Evolutionary conservation across 2,888 invertebrate genomes (phyloP).

Genomic region (Andrena marginata): DNA sequence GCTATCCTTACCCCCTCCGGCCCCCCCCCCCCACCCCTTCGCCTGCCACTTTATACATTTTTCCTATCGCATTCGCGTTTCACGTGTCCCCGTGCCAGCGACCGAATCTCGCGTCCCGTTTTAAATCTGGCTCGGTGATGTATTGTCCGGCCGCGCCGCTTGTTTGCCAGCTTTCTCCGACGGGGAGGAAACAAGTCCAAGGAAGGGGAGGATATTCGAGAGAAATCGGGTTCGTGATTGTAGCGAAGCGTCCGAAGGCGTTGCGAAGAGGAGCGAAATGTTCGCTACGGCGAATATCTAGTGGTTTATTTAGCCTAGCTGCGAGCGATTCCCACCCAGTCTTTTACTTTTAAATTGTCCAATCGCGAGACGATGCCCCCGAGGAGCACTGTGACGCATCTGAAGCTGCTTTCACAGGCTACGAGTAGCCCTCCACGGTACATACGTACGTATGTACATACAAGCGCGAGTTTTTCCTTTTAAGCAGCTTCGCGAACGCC

Average conservation of each 20-base stretch:
- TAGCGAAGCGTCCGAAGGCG: no score
- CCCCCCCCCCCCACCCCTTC: not conserved
- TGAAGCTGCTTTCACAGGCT: no score
- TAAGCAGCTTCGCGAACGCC: slow-evolving; percentile 35
- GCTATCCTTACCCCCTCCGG: not conserved
- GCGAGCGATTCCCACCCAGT: no score
- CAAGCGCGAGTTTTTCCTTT: slow-evolving; percentile 7
- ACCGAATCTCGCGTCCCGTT: slow-evolving; percentile 63
- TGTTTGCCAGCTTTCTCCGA: slow-evolving; percentile 14
- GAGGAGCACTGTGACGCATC: no score
- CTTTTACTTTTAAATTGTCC: no score
- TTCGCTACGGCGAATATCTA: no score
- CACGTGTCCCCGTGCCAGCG: slow-evolving; percentile 60
- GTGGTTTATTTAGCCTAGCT: no score
- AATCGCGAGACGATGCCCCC: no score
- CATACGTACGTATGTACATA: no score
- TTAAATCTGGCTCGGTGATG: slow-evolving; percentile 70
- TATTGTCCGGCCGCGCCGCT: slow-evolving; percentile 55
- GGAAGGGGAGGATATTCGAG: not conserved
- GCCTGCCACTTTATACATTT: slow-evolving; percentile 69
- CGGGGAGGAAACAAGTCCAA: not conserved
- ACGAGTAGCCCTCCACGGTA: no score
- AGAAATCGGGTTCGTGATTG: slow-evolving; percentile 2
- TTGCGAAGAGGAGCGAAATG: no score
- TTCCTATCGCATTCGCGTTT: slow-evolving; percentile 71